Evolutionary conservation across 2,113 vertebrate genomes (phyloP).

Genomic region (Myodes glareolus): DNA sequence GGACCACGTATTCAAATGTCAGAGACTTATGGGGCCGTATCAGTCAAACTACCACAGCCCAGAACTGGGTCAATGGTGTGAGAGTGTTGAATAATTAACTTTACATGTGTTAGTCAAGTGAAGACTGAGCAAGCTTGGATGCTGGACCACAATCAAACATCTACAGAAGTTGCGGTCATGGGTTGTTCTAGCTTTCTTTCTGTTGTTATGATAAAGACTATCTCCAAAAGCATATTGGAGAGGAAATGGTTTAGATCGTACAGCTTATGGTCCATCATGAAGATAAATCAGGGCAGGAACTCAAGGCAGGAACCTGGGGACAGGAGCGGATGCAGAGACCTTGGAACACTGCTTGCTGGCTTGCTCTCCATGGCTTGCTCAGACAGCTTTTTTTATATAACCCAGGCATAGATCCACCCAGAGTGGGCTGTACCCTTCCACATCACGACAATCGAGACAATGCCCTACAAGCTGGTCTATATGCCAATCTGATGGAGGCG

Average conservation of each 20-base stretch:
- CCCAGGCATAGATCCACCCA: not conserved
- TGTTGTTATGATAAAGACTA: not conserved
- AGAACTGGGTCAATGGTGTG: not conserved
- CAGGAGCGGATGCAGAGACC: not conserved
- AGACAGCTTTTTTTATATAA: not conserved
- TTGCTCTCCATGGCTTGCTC: not conserved
- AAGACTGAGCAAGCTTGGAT: not conserved
- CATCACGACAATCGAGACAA: not conserved
- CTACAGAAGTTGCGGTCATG: not conserved
- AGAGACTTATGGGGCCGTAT: not conserved
- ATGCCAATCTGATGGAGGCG: not conserved
- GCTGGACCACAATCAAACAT: not conserved
- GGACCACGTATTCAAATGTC: not conserved
- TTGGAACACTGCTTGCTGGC: not conserved
- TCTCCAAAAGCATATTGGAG: not conserved
- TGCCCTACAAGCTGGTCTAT: not conserved
- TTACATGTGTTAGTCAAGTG: not conserved
- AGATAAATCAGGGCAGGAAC: not conserved
- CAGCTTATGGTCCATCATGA: not conserved
- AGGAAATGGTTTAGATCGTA: not conserved
- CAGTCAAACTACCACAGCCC: not conserved
- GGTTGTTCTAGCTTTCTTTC: not conserved
- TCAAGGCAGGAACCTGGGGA: not conserved
- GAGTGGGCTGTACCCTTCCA: not conserved
- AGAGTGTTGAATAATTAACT: not conserved